Base-by-base conservation (phyloP, 1,140 invertebrate species). In the Hypsibius dujardini region DNA sequence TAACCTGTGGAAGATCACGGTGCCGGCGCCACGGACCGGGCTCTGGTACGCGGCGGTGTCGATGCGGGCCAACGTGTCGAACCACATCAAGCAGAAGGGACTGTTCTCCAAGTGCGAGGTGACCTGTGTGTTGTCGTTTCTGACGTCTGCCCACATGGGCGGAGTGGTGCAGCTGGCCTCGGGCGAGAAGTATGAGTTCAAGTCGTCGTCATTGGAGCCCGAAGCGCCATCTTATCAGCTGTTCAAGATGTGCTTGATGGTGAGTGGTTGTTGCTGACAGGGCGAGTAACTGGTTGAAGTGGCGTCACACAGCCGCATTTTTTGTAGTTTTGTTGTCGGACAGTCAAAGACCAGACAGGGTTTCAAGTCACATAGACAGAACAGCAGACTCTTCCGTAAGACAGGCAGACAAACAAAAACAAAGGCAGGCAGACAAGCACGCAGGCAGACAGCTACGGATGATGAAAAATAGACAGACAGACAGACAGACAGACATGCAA, bases 81-180 rank as follows among this genome's bases (percentile, higher is more conserved):
- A 67, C 3, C 62, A 67, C 62, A 67, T 67, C 12, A 67, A 67
- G 42, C 62, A 67, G 62, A 67, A 12, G 42, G 62, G 62, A 7
- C 42, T 67, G 62, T 67, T 67, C 45, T 7, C 62, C 12, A 67
- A 67, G 45, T 67, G 62, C 45, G 62, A 67, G 3, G 3, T 67
- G 12, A 67, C 12, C 12, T 67, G 45, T 67, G 12, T 15, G 12
- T 12, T 42, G 12, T 67, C 62, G 12, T 67, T 67, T 67, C 45
- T 67, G 62, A 45, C 42, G 12, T 67, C 62, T 3, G 42, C 3
- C 12, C 45, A 15, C 45, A 12, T 42, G 3, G 62, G 45, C 42
- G 3, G 12, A 12, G 3, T 67, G 3, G 42, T 42, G 12, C 12
- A 67, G 42, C 42, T 67, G 62, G 42, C 12, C 3, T 12, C 62